Percentiles rank a stretch among this genome's conserved stretches.
These are phyloP conservation scores for Panthera tigris DNA, from an alignment of 2,113 vertebrate genomes.

Conservation along the genomic window DNA sequence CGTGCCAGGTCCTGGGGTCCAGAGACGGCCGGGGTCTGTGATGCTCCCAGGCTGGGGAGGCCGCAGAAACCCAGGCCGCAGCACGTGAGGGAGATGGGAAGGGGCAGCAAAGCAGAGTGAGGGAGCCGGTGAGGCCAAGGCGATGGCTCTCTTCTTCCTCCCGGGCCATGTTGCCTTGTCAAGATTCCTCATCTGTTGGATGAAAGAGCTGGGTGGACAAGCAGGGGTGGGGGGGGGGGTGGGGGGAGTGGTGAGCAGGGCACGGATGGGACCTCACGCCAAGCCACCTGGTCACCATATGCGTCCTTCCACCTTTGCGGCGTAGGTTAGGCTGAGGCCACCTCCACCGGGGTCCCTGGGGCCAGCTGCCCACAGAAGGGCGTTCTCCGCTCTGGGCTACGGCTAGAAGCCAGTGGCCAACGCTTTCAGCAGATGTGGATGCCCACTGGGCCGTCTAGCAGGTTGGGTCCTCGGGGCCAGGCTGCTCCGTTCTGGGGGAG, in stretches of 20 bases:
- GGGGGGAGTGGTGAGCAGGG: background rate
- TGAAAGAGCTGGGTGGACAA: background rate
- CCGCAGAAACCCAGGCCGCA: background rate
- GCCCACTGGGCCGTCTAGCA: fast-evolving
- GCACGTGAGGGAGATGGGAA: background rate
- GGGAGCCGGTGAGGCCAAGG: background rate
- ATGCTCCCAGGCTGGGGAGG: background rate
- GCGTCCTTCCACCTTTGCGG: background rate
- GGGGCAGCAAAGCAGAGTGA: too few relatives aligned
- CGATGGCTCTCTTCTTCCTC: background rate
- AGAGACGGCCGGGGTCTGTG: background rate
- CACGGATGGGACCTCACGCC: background rate
- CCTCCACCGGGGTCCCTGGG: background rate
- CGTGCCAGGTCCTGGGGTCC: too few relatives aligned
- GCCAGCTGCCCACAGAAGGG: background rate
- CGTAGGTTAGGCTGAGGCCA: fast-evolving
- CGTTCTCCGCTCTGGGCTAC: background rate
- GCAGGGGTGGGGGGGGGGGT: too few relatives aligned
- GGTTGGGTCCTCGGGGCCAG: background rate
- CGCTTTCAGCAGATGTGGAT: background rate
- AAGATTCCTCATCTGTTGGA: too few relatives aligned
- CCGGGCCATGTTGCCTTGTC: background rate
- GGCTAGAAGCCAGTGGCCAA: background rate
- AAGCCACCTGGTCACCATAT: background rate
- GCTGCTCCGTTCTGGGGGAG: background rate